Base-by-base conservation (phyloP, 2,113 vertebrate genomes). In the Laticauda laticaudata region DNA sequence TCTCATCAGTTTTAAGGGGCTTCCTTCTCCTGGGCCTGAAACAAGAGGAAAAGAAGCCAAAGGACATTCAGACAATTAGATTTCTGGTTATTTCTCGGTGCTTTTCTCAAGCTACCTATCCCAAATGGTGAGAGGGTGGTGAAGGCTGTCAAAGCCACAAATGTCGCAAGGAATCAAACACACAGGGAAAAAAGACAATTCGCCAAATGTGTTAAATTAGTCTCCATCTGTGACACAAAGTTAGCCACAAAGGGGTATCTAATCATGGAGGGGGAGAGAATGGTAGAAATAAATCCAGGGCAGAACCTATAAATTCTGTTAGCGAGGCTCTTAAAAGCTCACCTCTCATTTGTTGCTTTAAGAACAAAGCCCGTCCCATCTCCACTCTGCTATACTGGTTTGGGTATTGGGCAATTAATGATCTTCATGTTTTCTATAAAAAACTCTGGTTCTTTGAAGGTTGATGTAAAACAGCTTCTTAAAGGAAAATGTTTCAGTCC, bases 1-100 rank as follows among this genome's bases (percentile, higher is more conserved):
- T 95, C 94, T 97, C 94, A 96, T 97, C 96, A 97, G 95, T 95
- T 97, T 95, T 96, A 96, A 96, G 94, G 94, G 92, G 92, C 94
- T 96, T 95, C 85, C 96, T 92, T 92, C 94, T 93, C 86, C 59
- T 90, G 93, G 94, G 95, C 96, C 96, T 95, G 94, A 95, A 96
- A 95, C 91, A 94, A 93, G 61, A 87, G 94, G 55, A 95, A 91
- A 92, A 93, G 95, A 97, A 94, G 86, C 86, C 26, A 94, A 97
- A 93, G 51, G 87, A 96, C 87, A 95, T 94, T 95, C 87, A 90
- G 93, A 94, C 95, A 93, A 97, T 96, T 94, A 5, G 1, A 97
- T 96, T 97, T 96, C 95, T 86, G 94, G 69, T 92, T 96, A 92
- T 95, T 93, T 94, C 94, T 95, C 93, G 85, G 91, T 94, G 91